Conservation (phyloP, 2,888 invertebrate species). For the Orchestes rusci region DNA sequence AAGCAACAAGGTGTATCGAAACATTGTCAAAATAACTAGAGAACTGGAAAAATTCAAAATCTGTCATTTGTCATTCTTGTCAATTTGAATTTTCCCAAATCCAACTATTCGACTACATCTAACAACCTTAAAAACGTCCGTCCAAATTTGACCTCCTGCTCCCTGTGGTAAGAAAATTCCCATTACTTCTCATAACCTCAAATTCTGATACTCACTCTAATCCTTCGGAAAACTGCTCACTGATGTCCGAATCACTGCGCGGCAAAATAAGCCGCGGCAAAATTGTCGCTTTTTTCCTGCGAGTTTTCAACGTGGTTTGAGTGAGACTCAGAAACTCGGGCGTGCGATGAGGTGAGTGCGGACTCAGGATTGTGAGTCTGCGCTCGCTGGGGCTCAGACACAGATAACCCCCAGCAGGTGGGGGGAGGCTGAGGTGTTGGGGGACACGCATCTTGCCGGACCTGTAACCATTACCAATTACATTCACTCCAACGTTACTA, state of each 20-base stretch:
- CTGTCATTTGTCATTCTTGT: no score
- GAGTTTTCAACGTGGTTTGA: conserved; percentile 45
- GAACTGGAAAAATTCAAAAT: no score
- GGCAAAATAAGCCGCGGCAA: conserved; percentile 69
- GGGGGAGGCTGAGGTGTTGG: conserved; percentile 64
- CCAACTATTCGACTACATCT: no score
- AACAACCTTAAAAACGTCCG: conserved; percentile 33
- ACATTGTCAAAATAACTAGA: no score
- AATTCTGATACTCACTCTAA: conserved; percentile 49
- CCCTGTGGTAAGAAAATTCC: conserved; percentile 8
- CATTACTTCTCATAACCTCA: background rate
- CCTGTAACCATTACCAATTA: conserved; percentile 13
- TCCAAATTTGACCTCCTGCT: conserved; percentile 28
- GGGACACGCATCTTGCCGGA: conserved; percentile 59
- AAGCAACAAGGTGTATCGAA: no score
- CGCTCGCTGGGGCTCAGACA: conserved; percentile 49
- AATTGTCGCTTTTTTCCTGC: conserved; percentile 66
- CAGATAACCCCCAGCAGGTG: conserved; percentile 52
- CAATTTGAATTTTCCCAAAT: no score
- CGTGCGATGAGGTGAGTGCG: conserved; percentile 67
- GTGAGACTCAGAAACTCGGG: conserved; percentile 59
- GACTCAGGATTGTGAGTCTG: conserved; percentile 70
- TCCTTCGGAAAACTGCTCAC: conserved; percentile 57
- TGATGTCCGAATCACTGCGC: conserved; percentile 67
- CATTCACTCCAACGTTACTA: background rate